Conservation (phyloP, 2,797 vertebrate species). For the Octomys mimax region DNA sequence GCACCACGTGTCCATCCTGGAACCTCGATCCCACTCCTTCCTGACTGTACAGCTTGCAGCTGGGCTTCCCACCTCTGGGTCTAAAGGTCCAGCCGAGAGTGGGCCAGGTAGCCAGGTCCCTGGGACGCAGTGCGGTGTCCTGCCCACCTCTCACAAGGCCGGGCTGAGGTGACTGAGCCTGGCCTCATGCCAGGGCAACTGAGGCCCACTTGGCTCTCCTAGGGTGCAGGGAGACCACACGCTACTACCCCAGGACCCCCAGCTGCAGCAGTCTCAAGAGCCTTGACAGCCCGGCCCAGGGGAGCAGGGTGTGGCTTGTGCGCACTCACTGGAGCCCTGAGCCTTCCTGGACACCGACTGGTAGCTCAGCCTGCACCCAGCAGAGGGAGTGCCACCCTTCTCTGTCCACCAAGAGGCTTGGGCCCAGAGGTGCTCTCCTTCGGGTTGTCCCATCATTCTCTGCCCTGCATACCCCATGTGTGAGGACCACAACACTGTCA, state of each 20-base stretch:
- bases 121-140: neutral
- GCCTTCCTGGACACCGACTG: neutral
- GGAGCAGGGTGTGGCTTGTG: neutral
- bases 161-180: rapidly evolving
- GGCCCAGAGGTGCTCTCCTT: neutral
- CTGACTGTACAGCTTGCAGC: neutral
- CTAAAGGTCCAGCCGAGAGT: no score
- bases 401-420: no score
- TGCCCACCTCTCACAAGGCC: neutral
- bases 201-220: neutral
- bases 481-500: neutral
- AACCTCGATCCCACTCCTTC: rapidly evolving
- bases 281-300: neutral
- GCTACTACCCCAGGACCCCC: rapidly evolving
- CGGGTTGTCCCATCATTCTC: rapidly evolving
- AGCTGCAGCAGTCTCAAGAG: neutral
- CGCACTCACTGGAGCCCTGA: rapidly evolving
- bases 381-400: neutral
- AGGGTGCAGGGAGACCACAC: no score
- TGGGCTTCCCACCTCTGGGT: neutral
- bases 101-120: neutral
- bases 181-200: neutral
- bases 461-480: neutral
- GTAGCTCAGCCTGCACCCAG: neutral
- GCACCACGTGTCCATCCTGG: neutral